A percentile compares a stretch with the other conserved stretches of the same genome.
Conservation (phyloP, 2,113 vertebrate genomes). For the Ophthalmolycus amberensis region DNA sequence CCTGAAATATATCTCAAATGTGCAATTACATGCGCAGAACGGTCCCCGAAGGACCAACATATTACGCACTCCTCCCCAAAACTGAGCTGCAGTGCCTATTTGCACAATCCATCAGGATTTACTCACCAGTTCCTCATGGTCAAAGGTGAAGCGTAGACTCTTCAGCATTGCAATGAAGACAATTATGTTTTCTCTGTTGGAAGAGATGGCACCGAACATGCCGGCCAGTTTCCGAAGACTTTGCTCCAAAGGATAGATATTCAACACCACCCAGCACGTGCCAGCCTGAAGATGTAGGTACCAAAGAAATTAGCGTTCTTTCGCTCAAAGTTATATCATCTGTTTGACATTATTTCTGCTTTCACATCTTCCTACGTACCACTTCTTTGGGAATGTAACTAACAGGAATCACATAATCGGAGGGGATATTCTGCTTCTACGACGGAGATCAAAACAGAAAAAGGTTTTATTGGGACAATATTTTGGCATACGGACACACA, state of each 20-base stretch:
- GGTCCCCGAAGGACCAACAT: conserved; percentile 1
- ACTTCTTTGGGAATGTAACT: conserved; percentile 78
- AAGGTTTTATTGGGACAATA: not conserved
- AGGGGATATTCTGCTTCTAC: conserved; percentile 79
- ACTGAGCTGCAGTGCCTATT: not conserved
- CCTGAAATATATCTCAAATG: conserved; percentile 26
- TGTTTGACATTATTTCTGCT: not conserved
- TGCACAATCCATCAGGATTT: not conserved
- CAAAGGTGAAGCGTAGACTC: conserved; percentile 77
- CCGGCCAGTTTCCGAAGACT: conserved; percentile 73
- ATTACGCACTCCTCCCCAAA: not conserved
- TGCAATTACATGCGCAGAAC: conserved; percentile 25
- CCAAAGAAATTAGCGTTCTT: not conserved
- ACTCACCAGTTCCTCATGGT: conserved; percentile 75
- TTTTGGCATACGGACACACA: not conserved
- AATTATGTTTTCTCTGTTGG: conserved; percentile 74
- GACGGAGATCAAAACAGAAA: conserved; percentile 4
- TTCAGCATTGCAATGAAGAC: conserved; percentile 79
- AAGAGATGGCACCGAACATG: conserved; percentile 75
- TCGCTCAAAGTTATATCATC: not conserved
- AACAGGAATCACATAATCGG: conserved; percentile 80
- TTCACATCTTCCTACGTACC: conserved; percentile 56
- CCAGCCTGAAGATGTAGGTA: conserved; percentile 64
- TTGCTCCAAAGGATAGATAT: conserved; percentile 79
- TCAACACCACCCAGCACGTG: conserved; percentile 79